A percentile compares a stretch with the other conserved stretches of the same genome.
phyloP scores from a whole-genome alignment of 1,140 invertebrate species.

The Drosophila teissieri region DNA sequence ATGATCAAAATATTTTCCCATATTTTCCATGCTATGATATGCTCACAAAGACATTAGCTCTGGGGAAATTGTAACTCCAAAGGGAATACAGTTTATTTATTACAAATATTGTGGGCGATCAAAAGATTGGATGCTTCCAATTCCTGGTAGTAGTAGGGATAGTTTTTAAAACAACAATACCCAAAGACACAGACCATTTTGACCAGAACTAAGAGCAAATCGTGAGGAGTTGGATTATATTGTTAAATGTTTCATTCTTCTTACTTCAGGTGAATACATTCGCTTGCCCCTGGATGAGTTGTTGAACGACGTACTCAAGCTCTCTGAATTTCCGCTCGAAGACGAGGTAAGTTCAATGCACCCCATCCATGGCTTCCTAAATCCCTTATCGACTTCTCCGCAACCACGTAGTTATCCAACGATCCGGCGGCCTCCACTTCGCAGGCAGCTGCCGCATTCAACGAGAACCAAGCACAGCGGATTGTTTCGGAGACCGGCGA shows the following conservation, averaged over 20 bases:
- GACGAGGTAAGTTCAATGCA: conserved; percentile 65
- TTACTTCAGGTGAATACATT: conserved; percentile 79
- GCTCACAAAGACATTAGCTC: conserved; percentile 24
- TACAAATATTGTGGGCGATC: conserved; percentile 8
- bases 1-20: conserved; percentile 70
- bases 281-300: conserved; percentile 82
- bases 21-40: conserved; percentile 34
- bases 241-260: not conserved
- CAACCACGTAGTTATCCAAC: conserved; percentile 42
- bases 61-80: conserved; percentile 16
- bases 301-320: conserved; percentile 82
- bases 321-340: conserved; percentile 70
- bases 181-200: not conserved
- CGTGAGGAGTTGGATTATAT: not conserved
- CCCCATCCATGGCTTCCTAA: not conserved
- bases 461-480: conserved; percentile 33
- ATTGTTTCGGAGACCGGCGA: conserved; percentile 66
- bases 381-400: not conserved
- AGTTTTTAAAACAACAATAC: not conserved
- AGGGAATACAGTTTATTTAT: conserved; percentile 20
- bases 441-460: conserved; percentile 73
- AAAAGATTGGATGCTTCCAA: not conserved
- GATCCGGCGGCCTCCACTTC: conserved; percentile 78
- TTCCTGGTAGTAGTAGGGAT: not conserved
- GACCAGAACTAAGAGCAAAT: conserved; percentile 1